Conservation (phyloP, 2,113 vertebrate genomes). For the Podilymbus podiceps region DNA sequence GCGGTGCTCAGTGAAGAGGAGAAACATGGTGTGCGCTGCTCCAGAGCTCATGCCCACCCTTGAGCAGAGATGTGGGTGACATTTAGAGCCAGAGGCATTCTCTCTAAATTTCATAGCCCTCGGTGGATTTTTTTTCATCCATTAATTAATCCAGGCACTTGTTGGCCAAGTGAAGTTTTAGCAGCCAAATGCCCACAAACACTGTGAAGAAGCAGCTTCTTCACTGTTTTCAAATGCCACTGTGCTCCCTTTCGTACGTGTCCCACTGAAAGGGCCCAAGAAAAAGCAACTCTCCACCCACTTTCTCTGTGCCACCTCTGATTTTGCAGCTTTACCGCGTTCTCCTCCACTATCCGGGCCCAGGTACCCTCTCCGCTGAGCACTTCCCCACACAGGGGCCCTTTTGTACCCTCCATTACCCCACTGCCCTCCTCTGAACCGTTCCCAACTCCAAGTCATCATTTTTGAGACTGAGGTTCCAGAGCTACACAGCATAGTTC, state of each 20-base stretch:
- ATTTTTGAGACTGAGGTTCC: neutral
- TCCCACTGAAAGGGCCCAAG: neutral
- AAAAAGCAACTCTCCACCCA: neutral
- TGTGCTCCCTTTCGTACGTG: rapidly evolving
- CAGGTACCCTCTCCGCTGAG: neutral
- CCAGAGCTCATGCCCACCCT: neutral
- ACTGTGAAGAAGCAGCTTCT: neutral
- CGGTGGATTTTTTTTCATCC: neutral
- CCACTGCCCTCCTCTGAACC: neutral
- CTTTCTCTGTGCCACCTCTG: neutral
- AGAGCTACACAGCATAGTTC: rapidly evolving
- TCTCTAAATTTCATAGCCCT: neutral
- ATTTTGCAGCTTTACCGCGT: neutral
- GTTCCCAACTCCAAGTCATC: neutral
- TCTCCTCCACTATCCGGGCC: neutral
- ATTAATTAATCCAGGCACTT: neutral
- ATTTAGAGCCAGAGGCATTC: neutral
- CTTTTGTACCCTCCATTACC: neutral
- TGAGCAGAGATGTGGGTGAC: neutral
- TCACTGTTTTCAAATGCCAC: neutral
- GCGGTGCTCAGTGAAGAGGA: neutral
- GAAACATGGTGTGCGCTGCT: rapidly evolving
- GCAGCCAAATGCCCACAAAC: neutral
- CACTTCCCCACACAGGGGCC: neutral
- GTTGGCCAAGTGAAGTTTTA: neutral